Conservation (phyloP, 1,140 invertebrate species). For the Drosophila elegans region DNA sequence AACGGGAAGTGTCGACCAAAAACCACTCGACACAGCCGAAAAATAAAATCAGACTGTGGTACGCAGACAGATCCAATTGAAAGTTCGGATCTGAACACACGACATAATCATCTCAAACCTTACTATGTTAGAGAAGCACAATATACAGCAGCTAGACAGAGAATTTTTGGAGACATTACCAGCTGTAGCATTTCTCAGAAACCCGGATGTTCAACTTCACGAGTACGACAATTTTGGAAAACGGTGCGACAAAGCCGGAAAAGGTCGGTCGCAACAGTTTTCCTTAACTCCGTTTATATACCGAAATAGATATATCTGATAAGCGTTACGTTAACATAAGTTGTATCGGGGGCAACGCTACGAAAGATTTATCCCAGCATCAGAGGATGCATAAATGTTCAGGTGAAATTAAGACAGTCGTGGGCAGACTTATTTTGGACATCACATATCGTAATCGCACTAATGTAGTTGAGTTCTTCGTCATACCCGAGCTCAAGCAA, state of each 20-base stretch:
- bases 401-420: conserved; percentile 1
- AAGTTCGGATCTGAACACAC: background rate
- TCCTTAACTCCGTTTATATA: background rate
- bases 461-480: background rate
- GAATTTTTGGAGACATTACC: background rate
- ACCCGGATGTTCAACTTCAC: background rate
- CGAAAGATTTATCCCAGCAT: background rate
- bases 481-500: conserved; percentile 4
- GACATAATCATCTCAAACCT: no score
- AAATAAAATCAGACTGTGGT: background rate
- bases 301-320: background rate
- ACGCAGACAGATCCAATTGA: background rate
- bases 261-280: background rate
- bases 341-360: background rate
- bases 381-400: background rate
- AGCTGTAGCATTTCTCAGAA: background rate
- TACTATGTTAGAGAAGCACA: no score
- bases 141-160: background rate
- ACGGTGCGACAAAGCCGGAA: background rate
- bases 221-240: background rate
- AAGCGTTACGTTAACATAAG: background rate
- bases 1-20: background rate
- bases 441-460: background rate
- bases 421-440: background rate
- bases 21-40: no score